These are phyloP conservation scores for Arvicanthis niloticus DNA, from an alignment of 2,113 vertebrate species.

Conservation along the genomic window DNA sequence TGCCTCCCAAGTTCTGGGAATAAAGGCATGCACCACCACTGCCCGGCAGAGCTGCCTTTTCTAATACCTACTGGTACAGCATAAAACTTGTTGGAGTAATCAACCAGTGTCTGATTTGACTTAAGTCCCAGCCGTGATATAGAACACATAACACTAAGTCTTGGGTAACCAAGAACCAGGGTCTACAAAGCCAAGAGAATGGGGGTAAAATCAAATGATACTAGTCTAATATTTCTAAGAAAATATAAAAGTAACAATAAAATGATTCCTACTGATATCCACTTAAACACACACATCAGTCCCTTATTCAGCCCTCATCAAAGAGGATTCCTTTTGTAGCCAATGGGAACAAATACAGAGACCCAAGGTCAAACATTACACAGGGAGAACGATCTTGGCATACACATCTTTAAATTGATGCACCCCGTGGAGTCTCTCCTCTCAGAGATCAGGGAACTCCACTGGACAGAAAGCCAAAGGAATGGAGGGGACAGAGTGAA, in stretches of 20 bases:
- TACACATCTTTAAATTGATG: background rate
- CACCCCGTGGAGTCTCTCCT: fast-evolving
- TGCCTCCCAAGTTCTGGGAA: too few relatives aligned
- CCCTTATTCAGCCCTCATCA: background rate
- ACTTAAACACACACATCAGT: too few relatives aligned
- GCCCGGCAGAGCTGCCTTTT: too few relatives aligned
- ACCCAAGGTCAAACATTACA: background rate
- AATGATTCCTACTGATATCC: background rate
- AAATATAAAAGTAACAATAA: background rate
- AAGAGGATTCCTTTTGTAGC: background rate
- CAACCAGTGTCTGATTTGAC: background rate
- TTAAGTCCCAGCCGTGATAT: too few relatives aligned
- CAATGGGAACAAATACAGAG: background rate
- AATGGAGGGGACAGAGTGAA: background rate
- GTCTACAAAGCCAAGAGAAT: background rate
- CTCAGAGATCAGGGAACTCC: background rate
- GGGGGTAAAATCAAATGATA: background rate
- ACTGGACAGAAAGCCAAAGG: too few relatives aligned
- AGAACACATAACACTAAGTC: background rate
- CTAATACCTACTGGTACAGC: too few relatives aligned
- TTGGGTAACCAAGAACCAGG: background rate
- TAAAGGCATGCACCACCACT: too few relatives aligned
- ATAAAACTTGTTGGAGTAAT: background rate
- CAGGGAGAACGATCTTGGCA: background rate
- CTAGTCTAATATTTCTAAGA: background rate